Percentiles rank a stretch among this genome's conserved stretches.
phyloP scores from a whole-genome alignment of 2,113 vertebrate species.

The Phaethon lepturus region DNA sequence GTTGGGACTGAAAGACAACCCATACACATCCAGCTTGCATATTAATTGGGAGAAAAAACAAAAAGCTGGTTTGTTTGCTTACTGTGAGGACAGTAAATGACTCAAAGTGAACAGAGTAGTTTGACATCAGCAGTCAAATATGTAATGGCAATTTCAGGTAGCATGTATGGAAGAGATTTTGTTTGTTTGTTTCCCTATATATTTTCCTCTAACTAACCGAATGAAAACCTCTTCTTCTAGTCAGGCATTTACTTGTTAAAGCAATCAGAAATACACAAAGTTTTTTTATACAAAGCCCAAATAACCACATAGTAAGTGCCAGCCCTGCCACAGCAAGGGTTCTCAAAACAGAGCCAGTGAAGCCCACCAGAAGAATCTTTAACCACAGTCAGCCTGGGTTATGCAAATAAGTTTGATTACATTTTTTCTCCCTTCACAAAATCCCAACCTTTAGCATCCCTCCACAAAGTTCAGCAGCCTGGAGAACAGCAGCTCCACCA shows the following conservation, averaged over 20 bases:
- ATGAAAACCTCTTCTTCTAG: neutral
- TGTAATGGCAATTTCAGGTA: neutral
- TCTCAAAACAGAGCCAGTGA: neutral
- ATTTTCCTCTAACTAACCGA: neutral
- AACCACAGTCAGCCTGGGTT: neutral
- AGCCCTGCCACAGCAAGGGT: fast-evolving
- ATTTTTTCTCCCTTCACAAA: neutral
- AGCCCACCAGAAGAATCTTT: neutral
- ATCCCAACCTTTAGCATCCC: neutral
- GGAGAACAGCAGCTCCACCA: neutral
- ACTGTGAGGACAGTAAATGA: neutral
- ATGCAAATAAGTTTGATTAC: neutral
- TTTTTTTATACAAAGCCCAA: neutral
- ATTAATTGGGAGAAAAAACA: neutral
- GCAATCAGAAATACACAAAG: neutral
- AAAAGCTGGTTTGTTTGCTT: neutral
- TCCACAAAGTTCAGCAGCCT: neutral
- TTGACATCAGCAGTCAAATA: neutral
- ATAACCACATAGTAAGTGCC: neutral
- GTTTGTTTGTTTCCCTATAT: neutral
- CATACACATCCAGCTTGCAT: neutral
- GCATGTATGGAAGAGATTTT: neutral
- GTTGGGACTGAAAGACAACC: neutral
- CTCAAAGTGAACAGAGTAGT: neutral
- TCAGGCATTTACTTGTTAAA: neutral